phyloP scores from a whole-genome alignment of 2,797 vertebrate species.

The Pygocentrus nattereri region DNA sequence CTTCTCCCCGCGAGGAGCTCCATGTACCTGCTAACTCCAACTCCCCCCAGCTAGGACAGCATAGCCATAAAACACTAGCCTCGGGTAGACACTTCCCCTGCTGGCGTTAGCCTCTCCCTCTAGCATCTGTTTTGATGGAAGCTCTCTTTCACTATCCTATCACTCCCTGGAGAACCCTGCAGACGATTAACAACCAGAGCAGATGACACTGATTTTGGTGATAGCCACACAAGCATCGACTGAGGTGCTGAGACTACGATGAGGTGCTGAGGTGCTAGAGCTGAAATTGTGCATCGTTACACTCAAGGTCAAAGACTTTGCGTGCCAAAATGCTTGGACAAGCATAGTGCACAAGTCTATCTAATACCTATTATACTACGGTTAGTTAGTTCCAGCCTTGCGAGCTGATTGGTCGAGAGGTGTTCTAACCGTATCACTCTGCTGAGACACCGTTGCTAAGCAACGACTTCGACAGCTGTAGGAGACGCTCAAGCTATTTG shows the following conservation, averaged over 20 bases:
- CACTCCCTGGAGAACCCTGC: slow-evolving; percentile 36
- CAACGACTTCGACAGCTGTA: no score
- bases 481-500: no score
- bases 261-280: no score
- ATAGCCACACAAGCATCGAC: background rate
- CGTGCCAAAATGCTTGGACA: background rate
- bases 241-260: no score
- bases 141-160: slow-evolving; percentile 27
- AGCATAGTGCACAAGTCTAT: background rate
- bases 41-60: slow-evolving; percentile 31
- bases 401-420: no score
- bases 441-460: no score
- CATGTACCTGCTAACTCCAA: slow-evolving; percentile 12
- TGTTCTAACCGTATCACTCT: no score
- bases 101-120: slow-evolving; percentile 25
- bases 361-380: background rate
- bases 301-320: background rate
- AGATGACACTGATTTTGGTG: slow-evolving; percentile 20
- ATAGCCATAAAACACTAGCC: slow-evolving; percentile 44
- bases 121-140: slow-evolving; percentile 48
- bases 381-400: no score
- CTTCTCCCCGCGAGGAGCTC: slow-evolving; percentile 37
- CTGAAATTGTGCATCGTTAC: slow-evolving; percentile 1
- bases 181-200: slow-evolving; percentile 40
- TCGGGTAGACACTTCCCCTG: slow-evolving; percentile 27